A percentile compares a stretch with the other conserved stretches of the same genome.
phyloP scores from a whole-genome alignment of 2,888 invertebrate genomes.

The Lasioglossum pauxillum region DNA sequence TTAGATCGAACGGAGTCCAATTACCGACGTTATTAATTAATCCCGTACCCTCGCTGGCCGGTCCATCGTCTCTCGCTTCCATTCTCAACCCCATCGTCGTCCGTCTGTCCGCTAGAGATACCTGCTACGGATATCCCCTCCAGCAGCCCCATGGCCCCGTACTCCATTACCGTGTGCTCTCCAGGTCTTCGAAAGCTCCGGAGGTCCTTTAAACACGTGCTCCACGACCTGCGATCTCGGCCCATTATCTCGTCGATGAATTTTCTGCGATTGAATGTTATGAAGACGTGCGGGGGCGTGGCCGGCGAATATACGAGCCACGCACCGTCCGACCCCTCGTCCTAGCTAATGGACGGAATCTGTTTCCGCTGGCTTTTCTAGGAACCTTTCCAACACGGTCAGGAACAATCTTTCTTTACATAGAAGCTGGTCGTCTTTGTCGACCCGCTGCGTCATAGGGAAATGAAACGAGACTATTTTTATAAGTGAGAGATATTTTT shows the following conservation, averaged over 20 bases:
- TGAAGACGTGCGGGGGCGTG: slow-evolving; percentile 17
- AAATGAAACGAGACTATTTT: neutral
- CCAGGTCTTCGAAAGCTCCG: slow-evolving; percentile 62
- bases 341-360: slow-evolving; percentile 1
- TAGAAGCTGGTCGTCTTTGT: neutral
- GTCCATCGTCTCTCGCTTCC: slow-evolving; percentile 74
- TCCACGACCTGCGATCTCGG: slow-evolving; percentile 15
- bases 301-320: slow-evolving; percentile 3
- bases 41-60: slow-evolving; percentile 70
- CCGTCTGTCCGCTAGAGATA: slow-evolving; percentile 73
- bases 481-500: too few relatives aligned
- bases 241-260: slow-evolving; percentile 43
- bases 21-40: slow-evolving; percentile 83
- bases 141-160: slow-evolving; percentile 32
- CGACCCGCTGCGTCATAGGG: neutral
- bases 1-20: slow-evolving; percentile 82
- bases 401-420: neutral
- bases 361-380: neutral
- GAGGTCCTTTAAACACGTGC: slow-evolving; percentile 67
- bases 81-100: slow-evolving; percentile 75
- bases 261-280: slow-evolving; percentile 50
- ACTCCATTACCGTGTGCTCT: slow-evolving; percentile 64
- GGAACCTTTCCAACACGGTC: neutral
- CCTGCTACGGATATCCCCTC: slow-evolving; percentile 72
- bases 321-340: neutral